Percentiles rank a stretch among this genome's conserved stretches.
phyloP scores from a whole-genome alignment of 2,113 vertebrate species.

The Eurypyga helias region DNA sequence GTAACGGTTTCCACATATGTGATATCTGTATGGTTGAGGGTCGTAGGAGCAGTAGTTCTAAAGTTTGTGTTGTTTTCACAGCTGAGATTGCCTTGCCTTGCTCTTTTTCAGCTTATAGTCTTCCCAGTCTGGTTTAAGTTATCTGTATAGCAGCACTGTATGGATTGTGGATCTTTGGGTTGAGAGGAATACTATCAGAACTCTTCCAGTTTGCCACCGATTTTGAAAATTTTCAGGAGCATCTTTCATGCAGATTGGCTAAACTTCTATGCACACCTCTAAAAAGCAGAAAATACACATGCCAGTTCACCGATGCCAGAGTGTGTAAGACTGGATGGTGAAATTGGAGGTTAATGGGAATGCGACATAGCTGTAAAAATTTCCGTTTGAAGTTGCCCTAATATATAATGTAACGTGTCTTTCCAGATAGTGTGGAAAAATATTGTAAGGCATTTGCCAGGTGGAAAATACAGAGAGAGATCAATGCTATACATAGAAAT shows the following conservation, averaged over 20 bases:
- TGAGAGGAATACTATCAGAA: neutral
- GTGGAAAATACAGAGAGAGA: neutral
- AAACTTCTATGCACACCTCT: neutral
- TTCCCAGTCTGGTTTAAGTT: neutral
- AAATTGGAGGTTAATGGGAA: neutral
- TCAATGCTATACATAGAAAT: neutral
- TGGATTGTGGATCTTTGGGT: neutral
- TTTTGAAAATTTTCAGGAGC: neutral
- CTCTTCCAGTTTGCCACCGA: neutral
- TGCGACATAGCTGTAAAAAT: neutral
- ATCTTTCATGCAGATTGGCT: neutral
- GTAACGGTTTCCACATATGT: neutral
- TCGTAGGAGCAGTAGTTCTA: neutral
- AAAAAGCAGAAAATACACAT: neutral
- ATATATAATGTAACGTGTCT: neutral
- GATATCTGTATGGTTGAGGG: neutral
- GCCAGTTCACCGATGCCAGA: neutral
- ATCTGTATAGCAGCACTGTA: neutral
- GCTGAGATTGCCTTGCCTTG: neutral
- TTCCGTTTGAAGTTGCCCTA: neutral
- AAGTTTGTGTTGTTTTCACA: neutral
- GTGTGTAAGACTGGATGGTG: neutral
- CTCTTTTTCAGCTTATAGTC: neutral
- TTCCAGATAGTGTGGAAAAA: neutral
- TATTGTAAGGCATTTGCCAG: neutral